A percentile compares a stretch with the other conserved stretches of the same genome.
Conservation (phyloP, 2,797 vertebrate genomes). For the Ataeniobius toweri region DNA sequence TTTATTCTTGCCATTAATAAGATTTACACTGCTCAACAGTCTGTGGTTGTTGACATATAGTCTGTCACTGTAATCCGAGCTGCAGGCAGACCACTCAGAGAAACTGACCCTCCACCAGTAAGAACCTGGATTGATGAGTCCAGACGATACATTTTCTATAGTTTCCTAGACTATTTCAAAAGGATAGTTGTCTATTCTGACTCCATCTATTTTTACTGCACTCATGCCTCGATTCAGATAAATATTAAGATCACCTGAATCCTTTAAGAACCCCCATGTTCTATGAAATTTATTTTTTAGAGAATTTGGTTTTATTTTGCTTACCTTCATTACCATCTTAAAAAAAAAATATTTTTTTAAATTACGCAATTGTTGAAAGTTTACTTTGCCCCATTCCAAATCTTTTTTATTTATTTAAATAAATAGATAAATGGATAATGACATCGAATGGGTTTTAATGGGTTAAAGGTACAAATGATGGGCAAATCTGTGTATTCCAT, state of each 20-base stretch:
- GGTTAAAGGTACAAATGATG: not conserved
- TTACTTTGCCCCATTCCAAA: not conserved
- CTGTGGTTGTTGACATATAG: not conserved
- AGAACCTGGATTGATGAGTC: not conserved
- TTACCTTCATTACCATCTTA: not conserved
- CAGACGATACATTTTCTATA: not conserved
- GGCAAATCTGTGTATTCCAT: not conserved
- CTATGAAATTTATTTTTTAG: not conserved
- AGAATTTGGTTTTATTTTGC: not conserved
- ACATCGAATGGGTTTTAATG: not conserved
- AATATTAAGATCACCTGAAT: not conserved
- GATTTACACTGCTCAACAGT: not conserved
- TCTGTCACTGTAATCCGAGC: not conserved
- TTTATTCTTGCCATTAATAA: not conserved
- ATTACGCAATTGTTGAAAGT: not conserved
- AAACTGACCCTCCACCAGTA: not conserved
- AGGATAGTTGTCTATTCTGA: not conserved
- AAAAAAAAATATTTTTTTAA: too few relatives aligned
- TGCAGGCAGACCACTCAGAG: not conserved
- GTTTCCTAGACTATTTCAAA: not conserved
- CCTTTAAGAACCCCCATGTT: not conserved
- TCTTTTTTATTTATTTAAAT: not conserved
- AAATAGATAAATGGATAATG: not conserved
- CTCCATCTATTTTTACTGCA: not conserved
- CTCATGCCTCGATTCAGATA: not conserved